Evolutionary conservation across 2,888 invertebrate species (phyloP).

Genomic region (Lydus trimaculatus): DNA sequence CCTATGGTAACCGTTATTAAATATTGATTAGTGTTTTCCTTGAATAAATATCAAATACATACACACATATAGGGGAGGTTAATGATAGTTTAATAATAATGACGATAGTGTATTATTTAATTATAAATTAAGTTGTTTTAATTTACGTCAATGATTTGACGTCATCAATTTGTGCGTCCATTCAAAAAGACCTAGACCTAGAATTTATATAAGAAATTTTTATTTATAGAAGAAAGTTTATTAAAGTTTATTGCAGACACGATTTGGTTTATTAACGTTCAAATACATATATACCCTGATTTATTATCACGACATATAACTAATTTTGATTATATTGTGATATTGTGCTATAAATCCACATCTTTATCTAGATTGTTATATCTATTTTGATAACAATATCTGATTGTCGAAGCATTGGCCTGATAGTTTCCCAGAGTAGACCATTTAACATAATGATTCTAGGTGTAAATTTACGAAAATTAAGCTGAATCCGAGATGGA

Average conservation of each 20-base stretch:
- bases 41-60: too few species aligned
- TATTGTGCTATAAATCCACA: neutral
- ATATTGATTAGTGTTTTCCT: too few species aligned
- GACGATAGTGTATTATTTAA: neutral
- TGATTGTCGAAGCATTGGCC: too few species aligned
- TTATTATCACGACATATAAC: too few species aligned
- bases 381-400: too few species aligned
- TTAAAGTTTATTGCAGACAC: neutral
- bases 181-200: slow-evolving; percentile 13
- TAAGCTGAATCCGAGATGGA: too few species aligned
- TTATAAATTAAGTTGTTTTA: neutral
- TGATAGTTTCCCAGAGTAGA: too few species aligned
- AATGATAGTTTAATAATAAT: neutral
- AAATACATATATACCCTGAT: neutral
- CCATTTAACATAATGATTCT: too few species aligned
- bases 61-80: too few species aligned
- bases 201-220: neutral
- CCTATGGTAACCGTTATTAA: neutral
- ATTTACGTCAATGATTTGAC: slow-evolving; percentile 9
- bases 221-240: slow-evolving; percentile 2
- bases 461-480: too few species aligned
- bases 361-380: too few species aligned
- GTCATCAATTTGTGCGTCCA: slow-evolving; percentile 1
- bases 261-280: neutral
- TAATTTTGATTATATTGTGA: neutral